These are phyloP conservation scores for Micromys minutus DNA, from an alignment of 2,113 vertebrate species.

Conservation along the genomic window DNA sequence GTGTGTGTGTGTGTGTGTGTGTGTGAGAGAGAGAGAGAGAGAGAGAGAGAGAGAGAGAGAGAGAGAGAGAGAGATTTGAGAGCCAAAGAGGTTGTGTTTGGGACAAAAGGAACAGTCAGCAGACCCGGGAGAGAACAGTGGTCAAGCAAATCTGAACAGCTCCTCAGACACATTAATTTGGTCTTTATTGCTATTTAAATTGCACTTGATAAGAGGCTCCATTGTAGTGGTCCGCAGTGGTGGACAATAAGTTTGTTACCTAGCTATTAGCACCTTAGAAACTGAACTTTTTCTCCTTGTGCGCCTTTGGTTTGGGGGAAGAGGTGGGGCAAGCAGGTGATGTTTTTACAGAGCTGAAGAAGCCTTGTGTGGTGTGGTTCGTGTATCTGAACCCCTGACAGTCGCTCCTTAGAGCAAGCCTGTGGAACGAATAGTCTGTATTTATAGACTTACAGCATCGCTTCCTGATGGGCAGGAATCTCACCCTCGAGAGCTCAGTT, in stretches of 20 bases:
- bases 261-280: background rate
- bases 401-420: background rate
- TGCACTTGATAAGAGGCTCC: background rate
- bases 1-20: no score
- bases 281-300: background rate
- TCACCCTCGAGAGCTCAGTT: background rate
- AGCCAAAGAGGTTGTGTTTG: no score
- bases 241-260: background rate
- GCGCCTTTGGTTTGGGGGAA: slow-evolving; percentile 23
- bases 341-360: background rate
- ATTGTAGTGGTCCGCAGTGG: background rate
- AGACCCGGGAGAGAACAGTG: background rate
- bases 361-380: background rate
- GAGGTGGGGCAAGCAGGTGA: background rate
- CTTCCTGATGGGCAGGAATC: background rate
- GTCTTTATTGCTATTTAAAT: background rate
- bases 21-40: background rate
- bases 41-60: background rate
- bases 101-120: background rate
- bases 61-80: background rate
- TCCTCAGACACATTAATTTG: background rate
- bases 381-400: background rate
- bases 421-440: background rate
- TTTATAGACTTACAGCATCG: slow-evolving; percentile 6
- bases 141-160: background rate